phyloP scores from a whole-genome alignment of 2,113 vertebrate species.

The Puma concolor region DNA sequence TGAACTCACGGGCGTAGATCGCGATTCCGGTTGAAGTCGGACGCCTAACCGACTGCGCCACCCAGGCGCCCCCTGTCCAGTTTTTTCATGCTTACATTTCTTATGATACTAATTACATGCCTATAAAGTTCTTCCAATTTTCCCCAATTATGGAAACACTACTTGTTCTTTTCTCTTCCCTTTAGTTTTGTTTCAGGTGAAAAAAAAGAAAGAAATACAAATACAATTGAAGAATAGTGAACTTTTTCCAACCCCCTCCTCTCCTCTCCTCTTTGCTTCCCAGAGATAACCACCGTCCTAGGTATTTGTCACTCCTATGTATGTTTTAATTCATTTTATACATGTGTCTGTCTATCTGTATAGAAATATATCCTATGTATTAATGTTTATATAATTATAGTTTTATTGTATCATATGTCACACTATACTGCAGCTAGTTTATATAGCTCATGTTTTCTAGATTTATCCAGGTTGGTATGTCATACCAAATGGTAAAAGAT shows the following conservation, averaged over 20 bases:
- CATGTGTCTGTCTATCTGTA: neutral
- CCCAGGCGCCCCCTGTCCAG: no score
- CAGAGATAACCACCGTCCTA: neutral
- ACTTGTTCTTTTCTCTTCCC: neutral
- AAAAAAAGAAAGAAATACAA: neutral
- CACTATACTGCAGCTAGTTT: neutral
- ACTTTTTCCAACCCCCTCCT: neutral
- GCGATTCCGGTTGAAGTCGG: no score
- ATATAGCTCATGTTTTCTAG: neutral
- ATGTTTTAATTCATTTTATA: neutral
- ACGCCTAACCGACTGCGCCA: no score
- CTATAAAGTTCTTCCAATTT: neutral
- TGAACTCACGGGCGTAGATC: no score
- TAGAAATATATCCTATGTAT: neutral
- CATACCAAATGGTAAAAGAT: neutral
- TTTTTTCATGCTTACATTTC: neutral
- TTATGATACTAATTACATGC: neutral
- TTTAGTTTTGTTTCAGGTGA: neutral
- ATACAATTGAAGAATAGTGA: neutral
- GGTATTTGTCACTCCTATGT: neutral
- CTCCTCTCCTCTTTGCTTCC: neutral
- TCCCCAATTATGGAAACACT: neutral
- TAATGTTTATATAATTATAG: neutral
- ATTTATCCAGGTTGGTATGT: neutral
- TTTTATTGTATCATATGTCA: neutral